Evolutionary conservation across 1,140 invertebrate species (phyloP), one percentile per base, ranked within the genome.

Genomic region (Zaprionus vittiger): DNA sequence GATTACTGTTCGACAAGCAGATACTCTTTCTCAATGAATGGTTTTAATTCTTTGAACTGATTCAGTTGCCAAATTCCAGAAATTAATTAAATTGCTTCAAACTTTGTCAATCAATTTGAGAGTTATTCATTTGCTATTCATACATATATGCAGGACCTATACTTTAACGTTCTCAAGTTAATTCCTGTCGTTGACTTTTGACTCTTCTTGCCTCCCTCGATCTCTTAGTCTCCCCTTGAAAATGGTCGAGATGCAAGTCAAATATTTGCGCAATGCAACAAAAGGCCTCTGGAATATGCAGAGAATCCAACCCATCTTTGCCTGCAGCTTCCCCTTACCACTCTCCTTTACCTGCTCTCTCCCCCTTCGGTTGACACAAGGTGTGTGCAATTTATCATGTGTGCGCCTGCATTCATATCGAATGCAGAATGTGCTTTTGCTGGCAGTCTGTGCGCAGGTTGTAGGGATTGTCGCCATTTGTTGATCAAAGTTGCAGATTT

Each of bases 181-280:
- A 60, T 41, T n/a, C 34, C 34, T 15, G 24, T 24, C 14, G 22
- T 52, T 67, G 65, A 26, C 38, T 47, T 59, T 59, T 59, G 55
- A 5, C 65, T 59, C 14, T 59, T 28, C 6, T 5, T 15, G 12
- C 22, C 22, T 28, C 7, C 14, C 54, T 56, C n/a, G 34, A 24
- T 24, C 41, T 38, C 6, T n/a, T 14, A 9, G 6, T 17, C 56
- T 52, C 14, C 6, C 9, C 14, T 34, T 22, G 15, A 47, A 37
- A 37, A 34, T 37, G 31, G 31, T 41, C 28, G 37, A 72, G 47
- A 71, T 72, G 55, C 61, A 22, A 31, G 55, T 37, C 60, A 72
- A 71, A 71, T 76, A 70, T 76, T 72, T 76, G 73, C 73, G 68
- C 55, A 72, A 76, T 72, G 68, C 73, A 72, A 76, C 73, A 76